A percentile compares a stretch with the other conserved stretches of the same genome.
Conservation (phyloP, 2,113 vertebrate species). For the Lontra canadensis region DNA sequence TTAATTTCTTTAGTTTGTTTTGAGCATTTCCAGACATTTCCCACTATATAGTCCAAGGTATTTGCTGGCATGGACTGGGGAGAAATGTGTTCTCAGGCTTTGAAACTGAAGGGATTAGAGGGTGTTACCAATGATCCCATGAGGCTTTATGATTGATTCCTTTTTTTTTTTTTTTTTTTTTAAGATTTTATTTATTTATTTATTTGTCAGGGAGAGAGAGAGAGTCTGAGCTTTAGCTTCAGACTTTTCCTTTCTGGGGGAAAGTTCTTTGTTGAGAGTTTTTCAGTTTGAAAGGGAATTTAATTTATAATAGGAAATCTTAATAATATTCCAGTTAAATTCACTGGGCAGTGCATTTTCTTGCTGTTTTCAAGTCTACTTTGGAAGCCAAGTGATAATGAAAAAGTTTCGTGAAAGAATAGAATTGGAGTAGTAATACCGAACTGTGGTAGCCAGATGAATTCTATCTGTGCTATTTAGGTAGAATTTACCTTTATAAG, state of each 20-base stretch:
- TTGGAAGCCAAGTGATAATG: background rate
- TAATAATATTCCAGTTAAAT: background rate
- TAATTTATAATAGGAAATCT: background rate
- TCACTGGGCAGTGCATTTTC: background rate
- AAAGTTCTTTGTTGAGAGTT: background rate
- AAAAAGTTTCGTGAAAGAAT: background rate
- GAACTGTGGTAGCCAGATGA: background rate
- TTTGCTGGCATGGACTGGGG: background rate
- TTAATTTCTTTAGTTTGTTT: background rate
- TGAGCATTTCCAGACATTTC: background rate
- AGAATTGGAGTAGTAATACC: background rate
- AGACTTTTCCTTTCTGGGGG: background rate
- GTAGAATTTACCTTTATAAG: slow-evolving; percentile 1
- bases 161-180: background rate
- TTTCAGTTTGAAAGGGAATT: slow-evolving; percentile 10
- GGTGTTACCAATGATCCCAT: slow-evolving; percentile 9
- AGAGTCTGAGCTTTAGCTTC: background rate
- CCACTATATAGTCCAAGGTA: background rate
- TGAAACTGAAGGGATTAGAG: background rate
- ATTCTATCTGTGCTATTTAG: background rate
- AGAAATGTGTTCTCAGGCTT: background rate
- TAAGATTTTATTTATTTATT: background rate
- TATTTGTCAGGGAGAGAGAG: no score
- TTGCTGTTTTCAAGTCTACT: background rate
- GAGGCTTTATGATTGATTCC: slow-evolving; percentile 15